phyloP scores from a whole-genome alignment of 2,113 vertebrate species.

The Leiothrix lutea region DNA sequence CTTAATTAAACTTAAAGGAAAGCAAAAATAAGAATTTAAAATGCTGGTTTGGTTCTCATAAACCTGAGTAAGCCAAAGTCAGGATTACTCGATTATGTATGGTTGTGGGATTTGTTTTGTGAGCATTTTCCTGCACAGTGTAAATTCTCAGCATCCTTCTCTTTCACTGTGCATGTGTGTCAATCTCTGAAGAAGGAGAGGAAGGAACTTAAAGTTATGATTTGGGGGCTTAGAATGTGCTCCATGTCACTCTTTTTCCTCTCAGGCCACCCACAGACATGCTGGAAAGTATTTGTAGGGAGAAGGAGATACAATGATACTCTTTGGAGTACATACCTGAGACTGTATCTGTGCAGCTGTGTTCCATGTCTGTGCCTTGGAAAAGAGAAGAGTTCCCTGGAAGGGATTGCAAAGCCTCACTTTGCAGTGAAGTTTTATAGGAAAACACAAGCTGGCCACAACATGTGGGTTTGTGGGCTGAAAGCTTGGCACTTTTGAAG shows the following conservation, averaged over 20 bases:
- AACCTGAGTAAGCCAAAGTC: constrained; percentile 59
- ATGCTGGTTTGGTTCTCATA: constrained; percentile 53
- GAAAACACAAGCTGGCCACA: neutral
- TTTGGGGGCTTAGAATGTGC: neutral
- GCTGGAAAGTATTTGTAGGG: neutral
- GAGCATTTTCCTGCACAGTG: neutral
- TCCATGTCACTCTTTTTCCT: neutral
- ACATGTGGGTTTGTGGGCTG: accelerated
- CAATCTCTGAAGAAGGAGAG: neutral
- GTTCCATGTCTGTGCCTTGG: neutral
- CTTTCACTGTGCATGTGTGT: neutral
- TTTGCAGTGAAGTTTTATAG: neutral
- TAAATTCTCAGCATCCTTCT: neutral
- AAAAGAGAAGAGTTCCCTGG: neutral
- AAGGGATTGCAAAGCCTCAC: neutral
- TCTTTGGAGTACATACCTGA: neutral
- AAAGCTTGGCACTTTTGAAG: neutral
- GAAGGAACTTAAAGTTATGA: neutral
- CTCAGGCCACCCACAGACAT: neutral
- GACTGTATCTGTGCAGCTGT: neutral
- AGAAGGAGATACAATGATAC: neutral
- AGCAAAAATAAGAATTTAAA: constrained; percentile 59
- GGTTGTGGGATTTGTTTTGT: constrained; percentile 58
- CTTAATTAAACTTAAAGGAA: constrained; percentile 62
- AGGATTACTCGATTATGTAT: constrained; percentile 55